Evolutionary conservation across 2,113 vertebrate species (phyloP), one percentile per base, ranked within the genome.

Genomic region (Lates calcarifer): DNA sequence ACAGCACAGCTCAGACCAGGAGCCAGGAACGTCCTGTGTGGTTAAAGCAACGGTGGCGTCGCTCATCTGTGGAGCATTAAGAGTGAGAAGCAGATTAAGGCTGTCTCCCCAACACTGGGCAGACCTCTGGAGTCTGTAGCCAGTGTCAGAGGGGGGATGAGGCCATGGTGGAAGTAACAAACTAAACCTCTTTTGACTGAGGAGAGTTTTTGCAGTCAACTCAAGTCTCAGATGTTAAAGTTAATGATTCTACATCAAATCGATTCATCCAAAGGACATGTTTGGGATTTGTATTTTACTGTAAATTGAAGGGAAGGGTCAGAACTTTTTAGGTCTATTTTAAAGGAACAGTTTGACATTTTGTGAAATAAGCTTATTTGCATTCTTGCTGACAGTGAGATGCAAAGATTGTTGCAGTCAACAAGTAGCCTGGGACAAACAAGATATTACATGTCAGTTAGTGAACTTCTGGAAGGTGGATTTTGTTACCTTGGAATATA

Each of bases 41-140:
- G 87, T 75, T 83, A 57, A 70, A 70, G 47, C 29, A 18, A 67
- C 35, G 58, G 57, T 74, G 77, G 75, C 35, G 77, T 83, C 84
- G 74, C 81, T 91, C 90, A 89, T 92, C 92, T 92, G 89, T 86
- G 84, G 74, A 87, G 77, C 82, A 80, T 94, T 92, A 91, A 82
- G 88, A 91, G 66, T 80, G 72, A 91, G 91, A 90, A 64, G 86
- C 81, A 89, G 87, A 93, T 94, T 87, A 85, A 82, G 77, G 80
- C 74, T 84, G 89, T 94, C 90, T 92, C 80, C 87, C 64, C 77
- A 90, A 92, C 88, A 91, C 86, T 75, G 55, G 82, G 51, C 82
- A 92, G 90, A 91, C 86, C 77, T 79, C 57, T 80, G 73, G 58
- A 68, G 69, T 55, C 74, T 89, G 56, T 61, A 80, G 65, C 18